These are phyloP conservation scores for Panthera leo DNA, from an alignment of 2,113 vertebrate species.

Conservation along the genomic window DNA sequence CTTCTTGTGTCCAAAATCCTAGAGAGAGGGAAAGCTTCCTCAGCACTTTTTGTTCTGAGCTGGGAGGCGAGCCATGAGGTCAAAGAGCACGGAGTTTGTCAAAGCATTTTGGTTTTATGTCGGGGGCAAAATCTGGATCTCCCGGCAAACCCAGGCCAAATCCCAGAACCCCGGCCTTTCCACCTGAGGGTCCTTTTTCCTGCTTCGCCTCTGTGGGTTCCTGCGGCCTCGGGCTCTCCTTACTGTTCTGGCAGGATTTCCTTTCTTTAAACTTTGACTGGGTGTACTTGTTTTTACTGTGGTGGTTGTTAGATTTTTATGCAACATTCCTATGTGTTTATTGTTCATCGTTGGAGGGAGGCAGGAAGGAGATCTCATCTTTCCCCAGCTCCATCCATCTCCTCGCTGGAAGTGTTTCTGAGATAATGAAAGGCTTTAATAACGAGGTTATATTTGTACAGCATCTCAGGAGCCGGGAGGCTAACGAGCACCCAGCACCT, in stretches of 20 bases:
- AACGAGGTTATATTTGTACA: neutral
- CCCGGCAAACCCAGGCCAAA: neutral
- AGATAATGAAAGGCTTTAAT: neutral
- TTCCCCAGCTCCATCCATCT: neutral
- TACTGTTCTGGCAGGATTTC: neutral
- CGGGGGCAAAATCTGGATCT: neutral
- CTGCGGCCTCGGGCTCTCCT: neutral
- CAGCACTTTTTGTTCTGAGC: neutral
- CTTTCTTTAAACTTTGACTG: neutral
- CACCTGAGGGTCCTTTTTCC: fast-evolving
- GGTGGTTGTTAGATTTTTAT: neutral
- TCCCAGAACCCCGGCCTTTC: neutral
- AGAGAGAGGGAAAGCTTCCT: neutral
- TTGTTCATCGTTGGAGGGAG: too few species aligned
- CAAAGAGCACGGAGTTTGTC: neutral
- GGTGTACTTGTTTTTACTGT: neutral
- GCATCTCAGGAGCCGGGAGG: neutral
- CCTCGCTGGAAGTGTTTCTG: neutral
- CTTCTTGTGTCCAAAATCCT: neutral
- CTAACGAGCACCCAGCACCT: too few species aligned
- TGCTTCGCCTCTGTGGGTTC: neutral
- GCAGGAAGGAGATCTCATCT: neutral
- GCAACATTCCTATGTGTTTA: neutral
- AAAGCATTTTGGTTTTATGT: neutral
- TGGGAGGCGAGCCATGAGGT: neutral